Evolutionary conservation across 2,888 invertebrate genomes (phyloP), one percentile per base, ranked within the genome.

Genomic region (Phortica okadai): DNA sequence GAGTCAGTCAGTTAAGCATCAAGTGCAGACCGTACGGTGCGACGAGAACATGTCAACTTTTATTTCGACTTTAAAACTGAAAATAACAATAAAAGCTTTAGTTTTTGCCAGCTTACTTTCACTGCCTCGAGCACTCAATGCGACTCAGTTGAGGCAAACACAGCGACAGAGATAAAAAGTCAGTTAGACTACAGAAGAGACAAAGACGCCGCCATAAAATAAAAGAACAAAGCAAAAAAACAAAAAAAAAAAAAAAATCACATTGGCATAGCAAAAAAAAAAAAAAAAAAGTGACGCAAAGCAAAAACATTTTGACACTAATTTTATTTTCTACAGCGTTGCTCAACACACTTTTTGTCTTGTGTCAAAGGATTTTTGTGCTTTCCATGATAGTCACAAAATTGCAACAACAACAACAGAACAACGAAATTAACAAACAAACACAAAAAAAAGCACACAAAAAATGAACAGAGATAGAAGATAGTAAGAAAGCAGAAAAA

Each of bases 241-340:
- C 8, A 56, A 11, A 56, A 10, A 56, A 56, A 56, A 2, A 54
- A 4, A 54, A 10, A 54, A 54, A 54, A 14, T 11, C 56, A 56
- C 14, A 11, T 56, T n/a, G 56, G 16, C 6, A 56, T n/a, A 50
- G 14, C 50, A 45, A 70, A 45, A 86, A 83, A 85, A 86, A 84
- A 84, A 86, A 81, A 86, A 86, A 85, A 86, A 83, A 83, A 85
- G 85, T 83, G 84, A 82, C 85, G 86, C 75, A 82, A 86, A 78
- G 86, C 86, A 86, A 85, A 85, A 85, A 85, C 85, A 85, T 85
- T 85, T 85, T 85, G 85, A 85, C 85, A 86, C 85, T 85, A 85
- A 85, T 85, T 85, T 85, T 87, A 85, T 85, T 85, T 85, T 85
- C 81, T 85, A 82, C 83, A 84, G 78, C 44, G 67, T 67, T 67